These are phyloP conservation scores for Enoplolaimus lenunculus DNA, from an alignment of 2,888 invertebrate species.

Conservation along the genomic window DNA sequence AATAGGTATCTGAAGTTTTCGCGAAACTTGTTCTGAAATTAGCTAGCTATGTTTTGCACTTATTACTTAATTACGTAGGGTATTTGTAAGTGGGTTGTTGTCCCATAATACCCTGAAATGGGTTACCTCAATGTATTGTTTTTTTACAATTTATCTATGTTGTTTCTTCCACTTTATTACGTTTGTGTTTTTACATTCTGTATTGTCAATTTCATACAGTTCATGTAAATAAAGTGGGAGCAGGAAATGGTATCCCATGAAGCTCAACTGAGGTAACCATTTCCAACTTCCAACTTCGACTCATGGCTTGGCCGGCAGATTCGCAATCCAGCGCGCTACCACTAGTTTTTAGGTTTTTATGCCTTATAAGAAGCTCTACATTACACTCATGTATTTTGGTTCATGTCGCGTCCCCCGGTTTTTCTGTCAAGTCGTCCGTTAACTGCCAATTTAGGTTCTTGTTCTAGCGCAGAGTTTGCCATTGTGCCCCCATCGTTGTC, in stretches of 20 bases:
- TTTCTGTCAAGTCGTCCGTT: too few species aligned
- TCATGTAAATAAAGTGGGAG: not conserved
- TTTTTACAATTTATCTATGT: too few species aligned
- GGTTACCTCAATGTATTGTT: not conserved
- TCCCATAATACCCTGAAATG: not conserved
- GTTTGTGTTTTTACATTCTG: not conserved
- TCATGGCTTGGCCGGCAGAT: too few species aligned
- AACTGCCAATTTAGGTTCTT: too few species aligned
- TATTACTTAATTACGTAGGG: not conserved
- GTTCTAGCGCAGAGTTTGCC: too few species aligned
- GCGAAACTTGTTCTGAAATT: not conserved
- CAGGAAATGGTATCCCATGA: not conserved
- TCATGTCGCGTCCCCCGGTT: too few species aligned
- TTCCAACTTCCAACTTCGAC: conserved; percentile 1
- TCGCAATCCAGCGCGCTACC: too few species aligned
- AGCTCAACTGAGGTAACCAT: conserved; percentile 1
- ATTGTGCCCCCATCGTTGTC: too few species aligned
- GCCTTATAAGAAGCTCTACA: too few species aligned
- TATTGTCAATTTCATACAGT: not conserved
- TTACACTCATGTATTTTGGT: too few species aligned
- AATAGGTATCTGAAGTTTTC: not conserved
- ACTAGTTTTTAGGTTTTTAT: too few species aligned
- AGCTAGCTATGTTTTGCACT: not conserved
- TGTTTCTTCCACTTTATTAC: not conserved
- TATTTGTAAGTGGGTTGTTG: not conserved